Evolutionary conservation across 37 sponge, comb jelly and placozoan species (phyloP).

Genomic region (Eunapius fragilis): DNA sequence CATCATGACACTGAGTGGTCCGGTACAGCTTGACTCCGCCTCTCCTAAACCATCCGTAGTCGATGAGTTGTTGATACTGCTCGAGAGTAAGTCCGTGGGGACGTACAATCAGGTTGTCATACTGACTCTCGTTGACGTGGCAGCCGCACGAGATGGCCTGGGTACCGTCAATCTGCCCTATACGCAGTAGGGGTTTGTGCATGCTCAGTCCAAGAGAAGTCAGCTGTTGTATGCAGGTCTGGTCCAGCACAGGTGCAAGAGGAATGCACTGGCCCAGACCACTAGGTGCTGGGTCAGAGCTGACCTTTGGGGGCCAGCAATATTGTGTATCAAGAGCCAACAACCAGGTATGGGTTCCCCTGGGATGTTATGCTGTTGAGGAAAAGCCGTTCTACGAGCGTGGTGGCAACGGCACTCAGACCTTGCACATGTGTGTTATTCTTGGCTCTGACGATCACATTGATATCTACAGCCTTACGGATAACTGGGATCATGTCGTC

Average conservation of each 20-base stretch:
- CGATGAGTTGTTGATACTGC: slow-evolving; percentile 82
- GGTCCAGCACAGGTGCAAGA: slow-evolving; percentile 27
- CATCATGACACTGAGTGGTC: slow-evolving; percentile 56
- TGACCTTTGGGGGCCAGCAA: background rate
- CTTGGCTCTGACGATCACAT: background rate
- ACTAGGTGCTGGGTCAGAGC: background rate
- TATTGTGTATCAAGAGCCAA: background rate
- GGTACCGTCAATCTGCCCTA: slow-evolving; percentile 70
- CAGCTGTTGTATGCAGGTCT: slow-evolving; percentile 24
- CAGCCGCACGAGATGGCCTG: slow-evolving; percentile 74
- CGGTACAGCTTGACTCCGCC: slow-evolving; percentile 93
- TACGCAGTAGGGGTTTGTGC: slow-evolving; percentile 44
- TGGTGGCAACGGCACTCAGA: background rate
- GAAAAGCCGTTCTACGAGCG: background rate
- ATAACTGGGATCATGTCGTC: background rate
- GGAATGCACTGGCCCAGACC: slow-evolving; percentile 30
- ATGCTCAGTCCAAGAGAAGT: slow-evolving; percentile 46
- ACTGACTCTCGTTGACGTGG: slow-evolving; percentile 67
- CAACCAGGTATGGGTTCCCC: background rate
- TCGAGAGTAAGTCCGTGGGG: slow-evolving; percentile 63
- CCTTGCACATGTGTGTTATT: background rate
- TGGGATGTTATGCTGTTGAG: background rate
- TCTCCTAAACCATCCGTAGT: slow-evolving; percentile 90
- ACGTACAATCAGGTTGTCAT: slow-evolving; percentile 76
- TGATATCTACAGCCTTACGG: background rate